A percentile compares a stretch with the other conserved stretches of the same genome.
These are phyloP conservation scores for Clarias batrachus DNA, from an alignment of 2,113 vertebrate species.

Conservation along the genomic window DNA sequence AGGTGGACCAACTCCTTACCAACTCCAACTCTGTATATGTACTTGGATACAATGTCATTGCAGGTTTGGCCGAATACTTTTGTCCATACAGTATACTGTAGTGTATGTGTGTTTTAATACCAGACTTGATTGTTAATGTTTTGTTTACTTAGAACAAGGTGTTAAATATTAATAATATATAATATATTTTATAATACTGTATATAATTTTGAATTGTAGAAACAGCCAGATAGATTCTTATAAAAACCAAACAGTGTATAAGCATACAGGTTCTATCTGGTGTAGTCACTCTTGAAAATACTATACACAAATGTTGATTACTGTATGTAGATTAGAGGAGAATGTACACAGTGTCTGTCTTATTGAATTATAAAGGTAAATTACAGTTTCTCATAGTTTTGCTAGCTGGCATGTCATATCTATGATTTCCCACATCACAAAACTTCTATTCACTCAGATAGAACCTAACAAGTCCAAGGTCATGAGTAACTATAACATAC, in stretches of 20 bases:
- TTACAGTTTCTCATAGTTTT: neutral
- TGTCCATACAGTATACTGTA: too few relatives aligned
- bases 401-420: neutral
- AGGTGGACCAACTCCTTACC: too few relatives aligned
- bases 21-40: too few relatives aligned
- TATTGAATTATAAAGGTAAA: neutral
- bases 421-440: neutral
- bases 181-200: too few relatives aligned
- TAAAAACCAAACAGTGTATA: neutral
- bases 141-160: neutral
- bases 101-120: neutral
- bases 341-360: neutral
- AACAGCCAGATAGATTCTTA: neutral
- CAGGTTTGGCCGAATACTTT: too few relatives aligned
- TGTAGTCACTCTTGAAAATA: neutral
- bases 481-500: neutral
- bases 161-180: neutral
- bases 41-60: too few relatives aligned
- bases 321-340: neutral
- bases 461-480: neutral
- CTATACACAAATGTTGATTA: neutral
- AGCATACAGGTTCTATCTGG: neutral
- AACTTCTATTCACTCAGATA: neutral
- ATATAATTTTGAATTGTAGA: neutral
- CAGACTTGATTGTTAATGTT: neutral